Conservation (phyloP, 2,797 vertebrate species). For the Megalops cyprinoides region DNA sequence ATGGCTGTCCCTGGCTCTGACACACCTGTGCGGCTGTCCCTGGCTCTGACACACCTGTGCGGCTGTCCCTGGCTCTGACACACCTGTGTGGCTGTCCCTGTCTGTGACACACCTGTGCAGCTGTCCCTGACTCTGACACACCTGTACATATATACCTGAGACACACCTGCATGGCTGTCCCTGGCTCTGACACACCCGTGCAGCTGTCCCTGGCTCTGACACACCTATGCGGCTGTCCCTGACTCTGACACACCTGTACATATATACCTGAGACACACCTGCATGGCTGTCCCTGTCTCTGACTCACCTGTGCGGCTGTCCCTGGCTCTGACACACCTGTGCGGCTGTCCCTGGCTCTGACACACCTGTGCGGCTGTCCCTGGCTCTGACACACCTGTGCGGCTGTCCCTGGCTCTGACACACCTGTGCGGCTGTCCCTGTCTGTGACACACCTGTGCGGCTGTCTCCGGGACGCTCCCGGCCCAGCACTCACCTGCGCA, state of each 20-base stretch:
- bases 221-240: neutral
- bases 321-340: neutral
- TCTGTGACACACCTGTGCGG: neutral
- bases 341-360: neutral
- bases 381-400: neutral
- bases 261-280: neutral
- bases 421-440: neutral
- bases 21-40: neutral
- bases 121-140: neutral
- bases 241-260: neutral
- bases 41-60: neutral
- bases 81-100: neutral
- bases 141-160: too few species aligned
- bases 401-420: neutral
- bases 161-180: neutral
- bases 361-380: neutral
- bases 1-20: neutral
- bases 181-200: neutral
- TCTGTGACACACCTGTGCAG: neutral
- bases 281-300: neutral
- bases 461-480: neutral
- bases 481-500: slow-evolving; percentile 80
- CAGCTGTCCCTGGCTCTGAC: neutral
- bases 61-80: neutral
- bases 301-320: neutral